Percentiles rank a stretch among this genome's conserved stretches.
Evolutionary conservation across 2,888 invertebrate species (phyloP).

Genomic region (Ethmia dodecea): DNA sequence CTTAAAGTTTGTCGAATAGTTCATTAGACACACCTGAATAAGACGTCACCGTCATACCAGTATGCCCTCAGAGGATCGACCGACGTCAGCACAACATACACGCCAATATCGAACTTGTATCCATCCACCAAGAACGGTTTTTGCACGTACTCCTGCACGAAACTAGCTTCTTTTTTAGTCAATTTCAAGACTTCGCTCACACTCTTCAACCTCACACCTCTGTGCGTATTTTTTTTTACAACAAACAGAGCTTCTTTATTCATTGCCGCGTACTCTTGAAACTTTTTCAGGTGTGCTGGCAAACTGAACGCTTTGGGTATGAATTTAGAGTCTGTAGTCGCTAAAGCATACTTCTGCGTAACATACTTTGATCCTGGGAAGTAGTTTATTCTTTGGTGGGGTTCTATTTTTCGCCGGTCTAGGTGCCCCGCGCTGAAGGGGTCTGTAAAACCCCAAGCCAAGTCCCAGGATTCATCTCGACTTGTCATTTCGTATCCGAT

Average conservation of each 20-base stretch:
- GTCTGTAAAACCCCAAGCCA: constrained; percentile 96
- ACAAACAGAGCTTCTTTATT: constrained; percentile 89
- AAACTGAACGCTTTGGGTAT: constrained; percentile 93
- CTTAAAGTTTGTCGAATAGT: too few relatives aligned
- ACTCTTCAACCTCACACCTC: constrained; percentile 88
- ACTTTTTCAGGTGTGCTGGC: constrained; percentile 83
- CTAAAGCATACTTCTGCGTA: constrained; percentile 93
- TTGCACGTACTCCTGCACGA: constrained; percentile 94
- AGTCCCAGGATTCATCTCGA: constrained; percentile 83
- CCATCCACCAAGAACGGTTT: constrained; percentile 94
- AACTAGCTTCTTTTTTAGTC: constrained; percentile 84
- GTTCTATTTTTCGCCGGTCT: constrained; percentile 75
- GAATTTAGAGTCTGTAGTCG: constrained; percentile 85
- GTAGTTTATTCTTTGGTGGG: constrained; percentile 92
- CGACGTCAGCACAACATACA: constrained; percentile 94
- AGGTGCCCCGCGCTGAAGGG: constrained; percentile 83
- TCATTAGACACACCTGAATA: constrained; percentile 91
- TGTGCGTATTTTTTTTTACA: constrained; percentile 94
- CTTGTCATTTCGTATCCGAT: constrained; percentile 83
- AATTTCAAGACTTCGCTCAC: constrained; percentile 85
- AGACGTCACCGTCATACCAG: constrained; percentile 91
- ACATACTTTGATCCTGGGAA: constrained; percentile 96
- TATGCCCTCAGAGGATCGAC: constrained; percentile 93
- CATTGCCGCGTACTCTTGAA: constrained; percentile 81
- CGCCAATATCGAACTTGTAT: constrained; percentile 97